Evolutionary conservation across 2,888 invertebrate species (phyloP).

Genomic region (Amblyteles armatorius): DNA sequence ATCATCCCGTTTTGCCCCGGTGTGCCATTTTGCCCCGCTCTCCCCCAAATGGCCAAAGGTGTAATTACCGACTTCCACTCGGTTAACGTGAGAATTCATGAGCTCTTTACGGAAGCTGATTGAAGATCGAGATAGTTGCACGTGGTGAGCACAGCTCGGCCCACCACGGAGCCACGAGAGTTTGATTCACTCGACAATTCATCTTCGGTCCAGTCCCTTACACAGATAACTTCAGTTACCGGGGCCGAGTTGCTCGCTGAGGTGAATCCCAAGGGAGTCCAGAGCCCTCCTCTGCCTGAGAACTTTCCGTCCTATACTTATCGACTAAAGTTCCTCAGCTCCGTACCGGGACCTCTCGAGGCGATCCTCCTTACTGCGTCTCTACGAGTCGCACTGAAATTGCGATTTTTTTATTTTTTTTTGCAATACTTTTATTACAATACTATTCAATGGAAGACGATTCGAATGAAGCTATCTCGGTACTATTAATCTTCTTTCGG

Average conservation of each 20-base stretch:
- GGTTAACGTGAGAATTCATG: too few species aligned
- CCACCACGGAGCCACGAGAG: background rate
- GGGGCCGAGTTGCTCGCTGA: slow-evolving; percentile 67
- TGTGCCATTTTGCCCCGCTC: too few species aligned
- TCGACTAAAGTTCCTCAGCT: background rate
- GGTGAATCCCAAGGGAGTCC: slow-evolving; percentile 4
- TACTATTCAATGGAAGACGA: background rate
- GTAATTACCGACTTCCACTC: too few species aligned
- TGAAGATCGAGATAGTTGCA: background rate
- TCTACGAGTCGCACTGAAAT: background rate
- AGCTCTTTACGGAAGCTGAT: too few species aligned
- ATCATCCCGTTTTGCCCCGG: too few species aligned
- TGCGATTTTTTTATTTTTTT: background rate
- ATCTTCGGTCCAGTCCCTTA: background rate
- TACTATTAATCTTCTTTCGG: background rate
- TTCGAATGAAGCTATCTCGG: background rate
- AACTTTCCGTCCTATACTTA: background rate
- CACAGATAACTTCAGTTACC: slow-evolving; percentile 71
- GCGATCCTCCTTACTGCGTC: background rate
- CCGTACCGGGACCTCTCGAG: background rate
- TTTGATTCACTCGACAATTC: background rate
- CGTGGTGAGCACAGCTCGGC: background rate
- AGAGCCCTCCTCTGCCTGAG: background rate
- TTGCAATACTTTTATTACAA: background rate
- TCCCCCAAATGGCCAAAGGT: too few species aligned